A percentile compares a stretch with the other conserved stretches of the same genome.
Conservation (phyloP, 2,888 invertebrate species). For the Lepeophtheirus nordmannii region DNA sequence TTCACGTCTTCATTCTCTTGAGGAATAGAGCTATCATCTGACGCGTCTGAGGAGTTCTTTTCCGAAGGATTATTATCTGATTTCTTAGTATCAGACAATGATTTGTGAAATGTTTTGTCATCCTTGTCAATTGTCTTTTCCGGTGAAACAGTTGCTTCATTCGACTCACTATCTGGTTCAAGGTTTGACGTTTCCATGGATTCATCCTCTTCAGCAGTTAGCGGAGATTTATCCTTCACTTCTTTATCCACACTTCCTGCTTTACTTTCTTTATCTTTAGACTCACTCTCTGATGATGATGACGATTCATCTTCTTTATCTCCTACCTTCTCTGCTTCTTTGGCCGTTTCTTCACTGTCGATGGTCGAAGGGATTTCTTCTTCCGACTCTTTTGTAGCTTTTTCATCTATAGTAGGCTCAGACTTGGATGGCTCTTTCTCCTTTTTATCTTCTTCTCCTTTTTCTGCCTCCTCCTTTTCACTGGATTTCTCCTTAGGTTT, state of each 20-base stretch:
- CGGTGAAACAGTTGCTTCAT: no score
- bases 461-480: not conserved
- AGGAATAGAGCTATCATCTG: no score
- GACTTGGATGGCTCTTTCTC: not conserved
- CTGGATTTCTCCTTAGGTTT: slow-evolving; percentile 1
- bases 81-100: not conserved
- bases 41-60: no score
- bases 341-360: not conserved
- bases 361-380: slow-evolving; percentile 2
- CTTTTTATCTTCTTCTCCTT: not conserved
- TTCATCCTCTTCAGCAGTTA: no score
- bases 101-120: not conserved
- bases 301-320: not conserved
- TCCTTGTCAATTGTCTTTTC: no score
- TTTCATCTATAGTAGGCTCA: not conserved
- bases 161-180: no score
- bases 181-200: no score
- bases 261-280: no score
- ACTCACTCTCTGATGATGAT: no score
- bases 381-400: not conserved
- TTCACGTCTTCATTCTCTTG: not conserved
- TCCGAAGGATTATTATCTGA: not conserved
- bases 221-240: no score
- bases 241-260: no score
- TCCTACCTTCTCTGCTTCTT: no score